Evolutionary conservation across 2,888 invertebrate genomes (phyloP).

Genomic region (Folsomia candida): DNA sequence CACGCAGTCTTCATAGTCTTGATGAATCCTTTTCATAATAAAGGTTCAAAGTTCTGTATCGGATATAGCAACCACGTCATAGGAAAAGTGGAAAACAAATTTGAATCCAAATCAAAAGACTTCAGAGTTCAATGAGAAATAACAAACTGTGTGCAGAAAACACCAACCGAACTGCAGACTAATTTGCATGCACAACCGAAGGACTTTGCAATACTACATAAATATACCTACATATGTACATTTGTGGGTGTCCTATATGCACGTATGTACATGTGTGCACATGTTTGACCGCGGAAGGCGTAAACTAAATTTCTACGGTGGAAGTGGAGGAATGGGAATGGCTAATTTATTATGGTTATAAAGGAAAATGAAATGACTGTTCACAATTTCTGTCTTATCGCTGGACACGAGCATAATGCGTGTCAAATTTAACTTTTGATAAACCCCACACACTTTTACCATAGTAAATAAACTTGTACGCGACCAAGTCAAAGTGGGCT

Average conservation of each 20-base stretch:
- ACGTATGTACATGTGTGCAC: not conserved
- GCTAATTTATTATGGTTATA: slow-evolving; percentile 31
- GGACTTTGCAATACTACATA: not conserved
- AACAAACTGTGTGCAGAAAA: no score
- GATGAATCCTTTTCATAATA: not conserved
- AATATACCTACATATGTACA: not conserved
- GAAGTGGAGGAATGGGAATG: not conserved
- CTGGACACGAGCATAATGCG: slow-evolving; percentile 39
- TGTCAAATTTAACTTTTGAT: slow-evolving; percentile 28
- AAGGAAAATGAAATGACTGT: slow-evolving; percentile 14
- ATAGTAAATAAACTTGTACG: not conserved
- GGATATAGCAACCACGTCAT: not conserved
- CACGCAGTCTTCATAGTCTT: not conserved
- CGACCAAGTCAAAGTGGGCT: not conserved
- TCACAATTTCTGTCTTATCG: slow-evolving; percentile 17
- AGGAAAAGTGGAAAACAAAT: not conserved
- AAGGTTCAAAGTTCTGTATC: not conserved
- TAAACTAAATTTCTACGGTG: not conserved
- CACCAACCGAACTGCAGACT: not conserved
- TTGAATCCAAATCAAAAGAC: not conserved
- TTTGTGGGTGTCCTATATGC: not conserved
- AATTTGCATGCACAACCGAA: no score
- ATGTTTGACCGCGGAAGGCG: no score
- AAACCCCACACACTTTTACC: not conserved
- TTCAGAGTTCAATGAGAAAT: not conserved